These are phyloP conservation scores for Bellardia bayeri DNA, from an alignment of 2,888 invertebrate species.

Conservation along the genomic window DNA sequence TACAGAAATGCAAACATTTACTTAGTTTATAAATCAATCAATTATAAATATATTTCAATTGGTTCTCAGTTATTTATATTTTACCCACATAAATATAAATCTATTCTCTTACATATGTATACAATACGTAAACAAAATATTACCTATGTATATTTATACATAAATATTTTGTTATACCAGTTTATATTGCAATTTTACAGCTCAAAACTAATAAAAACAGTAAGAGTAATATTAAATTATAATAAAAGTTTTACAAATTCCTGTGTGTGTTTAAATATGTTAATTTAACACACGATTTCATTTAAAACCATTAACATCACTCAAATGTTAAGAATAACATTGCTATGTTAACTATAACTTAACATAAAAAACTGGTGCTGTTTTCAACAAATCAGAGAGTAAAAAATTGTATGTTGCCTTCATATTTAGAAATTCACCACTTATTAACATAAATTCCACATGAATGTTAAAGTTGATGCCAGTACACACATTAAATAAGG, in stretches of 20 bases:
- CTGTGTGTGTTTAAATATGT: no score
- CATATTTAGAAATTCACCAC: slow-evolving; percentile 22
- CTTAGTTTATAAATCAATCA: no score
- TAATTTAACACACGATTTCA: not conserved
- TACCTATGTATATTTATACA: no score
- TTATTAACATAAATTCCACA: slow-evolving; percentile 31
- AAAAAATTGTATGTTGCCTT: not conserved
- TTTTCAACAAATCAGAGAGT: not conserved
- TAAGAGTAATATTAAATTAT: not conserved
- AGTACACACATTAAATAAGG: slow-evolving; percentile 32
- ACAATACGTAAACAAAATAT: no score
- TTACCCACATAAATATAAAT: no score
- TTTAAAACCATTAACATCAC: slow-evolving; percentile 36
- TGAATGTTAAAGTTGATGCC: slow-evolving; percentile 7
- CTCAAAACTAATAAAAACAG: not conserved
- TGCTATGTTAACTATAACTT: not conserved
- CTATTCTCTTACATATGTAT: no score
- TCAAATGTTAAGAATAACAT: not conserved
- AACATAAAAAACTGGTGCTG: not conserved
- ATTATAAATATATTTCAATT: no score
- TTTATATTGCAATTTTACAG: no score
- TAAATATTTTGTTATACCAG: no score
- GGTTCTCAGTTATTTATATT: no score
- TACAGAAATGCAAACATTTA: no score
- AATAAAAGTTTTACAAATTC: no score